Evolutionary conservation across 1,140 invertebrate species (phyloP).

Genomic region (Popillia japonica): DNA sequence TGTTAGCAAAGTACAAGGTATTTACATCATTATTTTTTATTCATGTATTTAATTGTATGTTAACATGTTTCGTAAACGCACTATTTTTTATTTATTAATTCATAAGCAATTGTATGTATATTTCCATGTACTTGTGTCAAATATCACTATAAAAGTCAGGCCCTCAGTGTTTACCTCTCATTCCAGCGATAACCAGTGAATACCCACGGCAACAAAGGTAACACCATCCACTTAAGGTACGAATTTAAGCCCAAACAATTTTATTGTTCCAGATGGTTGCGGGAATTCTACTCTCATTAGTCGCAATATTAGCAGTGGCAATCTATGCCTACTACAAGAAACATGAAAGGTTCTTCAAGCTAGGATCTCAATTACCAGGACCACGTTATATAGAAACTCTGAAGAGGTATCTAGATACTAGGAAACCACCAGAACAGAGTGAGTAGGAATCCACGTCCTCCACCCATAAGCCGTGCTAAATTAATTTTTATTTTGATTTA

Average conservation of each 20-base stretch:
- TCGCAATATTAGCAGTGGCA: background rate
- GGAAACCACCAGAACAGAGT: conserved; percentile 26
- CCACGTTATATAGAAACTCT: conserved; percentile 39
- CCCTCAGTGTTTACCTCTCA: background rate
- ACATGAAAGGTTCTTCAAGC: conserved; percentile 38
- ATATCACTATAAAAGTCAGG: background rate
- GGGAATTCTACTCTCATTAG: background rate
- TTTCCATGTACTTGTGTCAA: background rate
- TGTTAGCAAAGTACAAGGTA: too few species aligned
- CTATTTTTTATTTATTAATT: background rate
- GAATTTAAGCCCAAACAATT: background rate
- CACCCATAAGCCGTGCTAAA: background rate
- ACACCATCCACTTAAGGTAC: background rate
- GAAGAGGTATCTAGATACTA: conserved; percentile 14
- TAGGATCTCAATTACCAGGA: conserved; percentile 45
- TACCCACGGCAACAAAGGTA: background rate
- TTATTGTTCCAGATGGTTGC: conserved; percentile 19
- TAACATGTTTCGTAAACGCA: too few species aligned
- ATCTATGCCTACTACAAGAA: conserved; percentile 31
- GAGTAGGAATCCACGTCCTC: background rate
- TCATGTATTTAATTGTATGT: too few species aligned
- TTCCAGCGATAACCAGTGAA: background rate
- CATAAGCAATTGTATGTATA: conserved; percentile 4
- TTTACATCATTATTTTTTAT: too few species aligned
- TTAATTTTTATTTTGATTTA: background rate